Percentiles rank a stretch among this genome's conserved stretches.
Evolutionary conservation across 2,797 vertebrate species (phyloP).

Genomic region (Lacerta agilis): DNA sequence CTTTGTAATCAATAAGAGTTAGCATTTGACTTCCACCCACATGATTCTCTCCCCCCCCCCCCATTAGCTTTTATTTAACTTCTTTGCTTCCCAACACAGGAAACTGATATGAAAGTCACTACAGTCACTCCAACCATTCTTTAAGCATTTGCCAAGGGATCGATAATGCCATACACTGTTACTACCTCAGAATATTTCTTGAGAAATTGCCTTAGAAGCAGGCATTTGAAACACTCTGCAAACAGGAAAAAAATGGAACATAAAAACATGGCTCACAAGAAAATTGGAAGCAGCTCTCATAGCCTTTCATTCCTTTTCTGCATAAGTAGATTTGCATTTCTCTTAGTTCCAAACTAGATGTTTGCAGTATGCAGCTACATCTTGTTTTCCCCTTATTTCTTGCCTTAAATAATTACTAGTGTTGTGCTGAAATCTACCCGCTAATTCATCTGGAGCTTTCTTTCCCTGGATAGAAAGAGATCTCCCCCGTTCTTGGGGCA

Average conservation of each 20-base stretch:
- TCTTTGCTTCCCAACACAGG: background rate
- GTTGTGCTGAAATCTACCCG: too few relatives aligned
- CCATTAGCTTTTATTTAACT: conserved; percentile 13
- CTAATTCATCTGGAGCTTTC: too few relatives aligned
- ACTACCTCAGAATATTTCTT: background rate
- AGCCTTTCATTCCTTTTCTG: background rate
- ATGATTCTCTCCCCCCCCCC: background rate
- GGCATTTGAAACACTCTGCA: background rate
- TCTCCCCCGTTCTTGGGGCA: too few relatives aligned
- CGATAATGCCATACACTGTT: background rate
- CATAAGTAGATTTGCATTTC: background rate
- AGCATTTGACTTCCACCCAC: background rate
- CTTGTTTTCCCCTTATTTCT: too few relatives aligned
- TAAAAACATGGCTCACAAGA: background rate
- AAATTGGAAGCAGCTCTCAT: background rate
- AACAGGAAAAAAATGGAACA: background rate
- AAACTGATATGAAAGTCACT: background rate
- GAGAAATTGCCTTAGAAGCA: background rate
- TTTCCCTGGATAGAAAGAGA: too few relatives aligned
- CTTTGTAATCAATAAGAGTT: background rate
- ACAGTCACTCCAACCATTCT: background rate
- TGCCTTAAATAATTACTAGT: too few relatives aligned
- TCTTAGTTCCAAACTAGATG: background rate
- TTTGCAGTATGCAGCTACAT: background rate
- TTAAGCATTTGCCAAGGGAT: background rate